Evolutionary conservation across 2,113 vertebrate genomes (phyloP).

Genomic region (Protomyctophum bolini): DNA sequence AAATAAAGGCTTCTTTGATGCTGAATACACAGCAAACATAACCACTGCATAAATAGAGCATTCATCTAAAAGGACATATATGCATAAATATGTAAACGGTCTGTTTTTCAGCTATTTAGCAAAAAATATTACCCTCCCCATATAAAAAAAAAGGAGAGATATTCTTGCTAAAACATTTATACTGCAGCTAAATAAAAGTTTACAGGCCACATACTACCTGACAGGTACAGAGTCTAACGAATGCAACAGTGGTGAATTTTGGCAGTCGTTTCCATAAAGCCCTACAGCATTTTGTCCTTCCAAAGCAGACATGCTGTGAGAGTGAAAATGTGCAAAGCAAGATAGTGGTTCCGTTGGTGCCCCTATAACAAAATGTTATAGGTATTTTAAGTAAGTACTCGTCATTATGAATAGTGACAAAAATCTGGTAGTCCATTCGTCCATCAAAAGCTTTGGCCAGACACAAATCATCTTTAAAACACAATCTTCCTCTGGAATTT

Average conservation of each 20-base stretch:
- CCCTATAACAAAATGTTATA: slow-evolving; percentile 53
- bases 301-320: slow-evolving; percentile 43
- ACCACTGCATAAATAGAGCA: slow-evolving; percentile 37
- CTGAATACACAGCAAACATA: slow-evolving; percentile 41
- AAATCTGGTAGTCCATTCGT: no score
- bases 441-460: no score
- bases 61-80: slow-evolving; percentile 20
- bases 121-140: neutral
- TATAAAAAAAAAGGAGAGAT: no score
- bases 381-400: slow-evolving; percentile 36
- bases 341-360: slow-evolving; percentile 50
- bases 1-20: slow-evolving; percentile 65
- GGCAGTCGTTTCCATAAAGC: slow-evolving; percentile 14
- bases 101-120: neutral
- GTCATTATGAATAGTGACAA: no score
- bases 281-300: slow-evolving; percentile 52
- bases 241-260: slow-evolving; percentile 43
- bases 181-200: slow-evolving; percentile 12
- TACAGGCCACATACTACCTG: slow-evolving; percentile 31
- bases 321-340: slow-evolving; percentile 56
- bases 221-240: slow-evolving; percentile 25
- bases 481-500: no score
- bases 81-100: no score
- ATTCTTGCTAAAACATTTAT: no score
- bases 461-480: no score